phyloP scores from a whole-genome alignment of 2,797 vertebrate species.

The Streptopelia turtur region DNA sequence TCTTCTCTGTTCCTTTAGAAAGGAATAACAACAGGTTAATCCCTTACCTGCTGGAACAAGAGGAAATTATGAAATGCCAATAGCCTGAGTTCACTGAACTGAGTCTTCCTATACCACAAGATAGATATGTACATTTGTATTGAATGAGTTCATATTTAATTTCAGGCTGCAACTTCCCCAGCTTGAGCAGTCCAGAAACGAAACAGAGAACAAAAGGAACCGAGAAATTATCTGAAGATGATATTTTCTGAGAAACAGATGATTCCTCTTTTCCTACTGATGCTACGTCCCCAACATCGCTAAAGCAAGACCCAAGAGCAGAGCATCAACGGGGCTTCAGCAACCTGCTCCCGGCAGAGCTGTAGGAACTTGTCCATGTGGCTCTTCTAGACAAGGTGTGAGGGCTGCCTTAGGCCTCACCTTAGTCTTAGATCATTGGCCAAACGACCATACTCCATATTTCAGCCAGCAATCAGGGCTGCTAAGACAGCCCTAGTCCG shows the following conservation, averaged over 20 bases:
- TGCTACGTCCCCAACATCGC: neutral
- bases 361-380: fast-evolving
- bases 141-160: neutral
- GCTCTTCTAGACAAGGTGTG: neutral
- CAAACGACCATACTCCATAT: too few relatives aligned
- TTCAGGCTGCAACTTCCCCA: conserved; percentile 13
- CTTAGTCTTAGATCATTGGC: neutral
- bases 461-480: neutral
- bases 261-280: neutral
- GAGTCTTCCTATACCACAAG: neutral
- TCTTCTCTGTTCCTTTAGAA: conserved; percentile 58
- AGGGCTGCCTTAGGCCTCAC: neutral
- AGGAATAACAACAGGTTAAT: conserved; percentile 64
- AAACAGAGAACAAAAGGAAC: conserved; percentile 38
- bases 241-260: neutral
- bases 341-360: neutral
- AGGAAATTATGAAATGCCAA: conserved; percentile 54
- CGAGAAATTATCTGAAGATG: neutral
- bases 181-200: neutral
- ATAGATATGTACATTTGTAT: conserved; percentile 10
- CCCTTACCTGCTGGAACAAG: conserved; percentile 65
- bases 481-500: neutral
- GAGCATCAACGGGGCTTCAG: neutral
- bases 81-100: conserved; percentile 24
- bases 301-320: neutral